Conservation (phyloP, 2,113 vertebrate species). For the Microcebus murinus region DNA sequence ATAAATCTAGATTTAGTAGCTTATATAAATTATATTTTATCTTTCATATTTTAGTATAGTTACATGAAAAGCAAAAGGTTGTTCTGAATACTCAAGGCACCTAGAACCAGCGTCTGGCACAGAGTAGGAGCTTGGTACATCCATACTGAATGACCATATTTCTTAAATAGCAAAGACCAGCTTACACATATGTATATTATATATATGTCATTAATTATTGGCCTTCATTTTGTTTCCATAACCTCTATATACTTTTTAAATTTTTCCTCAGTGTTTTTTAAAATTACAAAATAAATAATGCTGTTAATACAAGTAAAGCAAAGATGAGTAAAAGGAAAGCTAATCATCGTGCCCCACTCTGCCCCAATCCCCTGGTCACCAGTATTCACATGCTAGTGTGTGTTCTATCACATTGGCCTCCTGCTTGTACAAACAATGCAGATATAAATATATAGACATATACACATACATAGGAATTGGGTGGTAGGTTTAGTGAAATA, state of each 20-base stretch:
- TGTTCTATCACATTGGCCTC: neutral
- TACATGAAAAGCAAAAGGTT: neutral
- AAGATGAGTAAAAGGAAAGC: neutral
- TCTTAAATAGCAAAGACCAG: neutral
- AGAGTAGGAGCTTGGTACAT: conserved; percentile 2
- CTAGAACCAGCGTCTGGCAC: neutral
- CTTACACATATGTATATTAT: neutral
- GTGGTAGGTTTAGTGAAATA: neutral
- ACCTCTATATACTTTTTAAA: neutral
- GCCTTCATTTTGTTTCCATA: neutral
- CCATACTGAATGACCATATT: neutral
- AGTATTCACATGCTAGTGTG: neutral
- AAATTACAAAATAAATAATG: neutral
- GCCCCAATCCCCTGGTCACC: neutral
- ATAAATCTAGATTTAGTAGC: neutral
- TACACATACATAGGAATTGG: neutral
- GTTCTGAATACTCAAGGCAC: neutral
- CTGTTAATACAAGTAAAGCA: neutral
- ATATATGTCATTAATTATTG: neutral
- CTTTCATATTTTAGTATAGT: neutral
- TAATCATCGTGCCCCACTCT: neutral
- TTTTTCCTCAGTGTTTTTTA: neutral
- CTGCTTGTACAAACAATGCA: neutral
- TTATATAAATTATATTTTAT: conserved; percentile 25
- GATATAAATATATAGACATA: neutral